phyloP scores from a whole-genome alignment of 2,113 vertebrate species.

The Grammatotria lemairii region DNA sequence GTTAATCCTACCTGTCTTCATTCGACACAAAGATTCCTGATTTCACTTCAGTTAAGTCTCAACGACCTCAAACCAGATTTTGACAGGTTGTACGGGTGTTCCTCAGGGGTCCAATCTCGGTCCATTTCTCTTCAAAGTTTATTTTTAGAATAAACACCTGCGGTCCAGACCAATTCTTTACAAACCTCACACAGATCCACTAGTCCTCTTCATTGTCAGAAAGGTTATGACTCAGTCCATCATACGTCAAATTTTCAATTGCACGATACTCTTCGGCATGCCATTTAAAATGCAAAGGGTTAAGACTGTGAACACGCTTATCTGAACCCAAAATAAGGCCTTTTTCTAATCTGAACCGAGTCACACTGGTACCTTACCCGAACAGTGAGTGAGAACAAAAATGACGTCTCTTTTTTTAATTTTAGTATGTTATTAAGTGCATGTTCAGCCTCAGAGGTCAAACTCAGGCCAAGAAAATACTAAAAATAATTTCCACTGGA shows the following conservation, averaged over 20 bases:
- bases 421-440: neutral
- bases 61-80: neutral
- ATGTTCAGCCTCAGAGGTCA: neutral
- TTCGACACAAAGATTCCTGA: neutral
- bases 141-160: neutral
- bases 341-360: neutral
- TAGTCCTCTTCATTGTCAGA: neutral
- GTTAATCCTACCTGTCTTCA: neutral
- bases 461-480: neutral
- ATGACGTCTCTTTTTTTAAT: neutral
- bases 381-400: neutral
- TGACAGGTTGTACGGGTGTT: neutral
- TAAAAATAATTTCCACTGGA: neutral
- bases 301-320: neutral
- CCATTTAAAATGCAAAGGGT: neutral
- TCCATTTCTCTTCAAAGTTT: neutral
- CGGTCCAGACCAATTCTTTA: fast-evolving
- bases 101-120: neutral
- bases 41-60: neutral
- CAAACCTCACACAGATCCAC: neutral
- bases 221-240: neutral
- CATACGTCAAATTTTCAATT: neutral
- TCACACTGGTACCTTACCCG: neutral
- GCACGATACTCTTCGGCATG: neutral
- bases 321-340: neutral